Evolutionary conservation across 2,797 vertebrate genomes (phyloP).

Genomic region (Tapirus indicus): DNA sequence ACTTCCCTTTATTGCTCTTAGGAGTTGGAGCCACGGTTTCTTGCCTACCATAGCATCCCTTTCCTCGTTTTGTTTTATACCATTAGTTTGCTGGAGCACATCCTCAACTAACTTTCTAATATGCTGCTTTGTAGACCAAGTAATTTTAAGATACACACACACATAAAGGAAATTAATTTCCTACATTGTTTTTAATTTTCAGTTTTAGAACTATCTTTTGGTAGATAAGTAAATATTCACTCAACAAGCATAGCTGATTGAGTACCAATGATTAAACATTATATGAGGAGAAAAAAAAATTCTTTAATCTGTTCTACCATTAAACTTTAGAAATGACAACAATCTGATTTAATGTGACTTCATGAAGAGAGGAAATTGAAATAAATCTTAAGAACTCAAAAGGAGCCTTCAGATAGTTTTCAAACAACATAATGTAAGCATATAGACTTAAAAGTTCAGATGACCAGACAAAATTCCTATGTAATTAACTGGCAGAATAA

Average conservation of each 20-base stretch:
- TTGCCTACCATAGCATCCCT: neutral
- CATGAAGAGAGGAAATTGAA: slow-evolving; percentile 13
- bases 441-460: neutral
- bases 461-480: neutral
- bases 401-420: neutral
- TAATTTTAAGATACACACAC: neutral
- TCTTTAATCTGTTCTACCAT: neutral
- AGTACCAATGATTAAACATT: neutral
- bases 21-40: neutral
- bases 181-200: neutral
- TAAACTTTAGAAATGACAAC: neutral
- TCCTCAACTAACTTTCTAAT: neutral
- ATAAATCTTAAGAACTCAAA: neutral
- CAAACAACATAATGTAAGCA: neutral
- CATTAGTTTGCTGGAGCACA: neutral
- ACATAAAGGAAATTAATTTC: neutral
- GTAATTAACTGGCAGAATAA: slow-evolving; percentile 2
- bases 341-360: neutral
- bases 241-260: neutral
- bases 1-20: neutral
- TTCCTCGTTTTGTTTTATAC: slow-evolving; percentile 13
- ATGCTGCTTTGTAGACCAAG: neutral
- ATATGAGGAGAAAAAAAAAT: neutral
- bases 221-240: neutral
- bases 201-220: neutral